Evolutionary conservation across 2,888 invertebrate genomes (phyloP).

Genomic region (Gandaritis pyraliata): DNA sequence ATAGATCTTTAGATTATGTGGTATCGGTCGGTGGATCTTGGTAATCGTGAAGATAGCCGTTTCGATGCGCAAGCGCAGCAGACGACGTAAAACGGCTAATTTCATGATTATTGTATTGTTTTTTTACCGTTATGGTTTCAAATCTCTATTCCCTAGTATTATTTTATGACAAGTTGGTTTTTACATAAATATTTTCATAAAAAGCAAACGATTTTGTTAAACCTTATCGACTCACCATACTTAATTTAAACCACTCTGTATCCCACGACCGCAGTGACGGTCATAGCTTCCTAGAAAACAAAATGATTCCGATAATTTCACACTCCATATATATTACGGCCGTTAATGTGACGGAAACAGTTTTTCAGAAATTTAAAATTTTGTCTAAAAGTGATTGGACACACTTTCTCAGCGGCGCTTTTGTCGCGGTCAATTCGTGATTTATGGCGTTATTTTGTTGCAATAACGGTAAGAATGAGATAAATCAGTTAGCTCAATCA

Average conservation of each 20-base stretch:
- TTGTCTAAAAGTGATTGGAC: constrained; percentile 14
- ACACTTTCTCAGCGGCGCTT: constrained; percentile 23
- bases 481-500: constrained; percentile 18
- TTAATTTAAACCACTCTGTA: no score
- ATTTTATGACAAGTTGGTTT: background rate
- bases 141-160: background rate
- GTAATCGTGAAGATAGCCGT: no score
- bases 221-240: no score
- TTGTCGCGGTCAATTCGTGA: constrained; percentile 27
- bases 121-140: no score
- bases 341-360: background rate
- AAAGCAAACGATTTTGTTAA: no score
- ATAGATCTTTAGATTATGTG: background rate
- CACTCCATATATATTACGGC: no score
- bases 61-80: no score
- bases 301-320: no score
- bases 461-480: constrained; percentile 22
- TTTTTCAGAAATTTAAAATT: background rate
- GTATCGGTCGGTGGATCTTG: no score
- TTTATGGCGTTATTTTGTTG: constrained; percentile 27
- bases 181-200: no score
- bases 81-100: no score
- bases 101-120: no score
- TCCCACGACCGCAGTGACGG: background rate
- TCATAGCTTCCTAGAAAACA: background rate